Conservation (phyloP, 2,113 vertebrate species). For the Trinectes maculatus region DNA sequence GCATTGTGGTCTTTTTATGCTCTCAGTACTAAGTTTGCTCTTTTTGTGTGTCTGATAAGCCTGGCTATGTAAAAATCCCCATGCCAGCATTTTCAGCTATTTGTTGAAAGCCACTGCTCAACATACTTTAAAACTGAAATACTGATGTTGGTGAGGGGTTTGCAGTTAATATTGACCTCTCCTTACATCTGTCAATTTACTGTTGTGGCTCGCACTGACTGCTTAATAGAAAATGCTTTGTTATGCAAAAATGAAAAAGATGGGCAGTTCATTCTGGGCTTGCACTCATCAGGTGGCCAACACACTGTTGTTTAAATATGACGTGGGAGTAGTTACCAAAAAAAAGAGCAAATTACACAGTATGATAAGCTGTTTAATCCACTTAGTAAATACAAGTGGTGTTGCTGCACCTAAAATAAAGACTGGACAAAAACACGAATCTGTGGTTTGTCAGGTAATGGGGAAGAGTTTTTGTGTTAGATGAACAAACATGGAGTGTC, state of each 20-base stretch:
- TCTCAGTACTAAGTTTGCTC: constrained; percentile 29
- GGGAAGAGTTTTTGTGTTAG: constrained; percentile 2
- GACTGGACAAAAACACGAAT: not conserved
- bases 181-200: no score
- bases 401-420: not conserved
- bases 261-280: no score
- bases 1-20: constrained; percentile 42
- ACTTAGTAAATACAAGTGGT: not conserved
- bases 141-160: constrained; percentile 9
- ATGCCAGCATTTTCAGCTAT: constrained; percentile 32
- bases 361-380: not conserved
- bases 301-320: no score
- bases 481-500: constrained; percentile 33
- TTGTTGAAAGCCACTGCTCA: constrained; percentile 28
- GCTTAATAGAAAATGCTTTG: no score
- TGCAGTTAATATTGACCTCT: no score
- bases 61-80: constrained; percentile 32
- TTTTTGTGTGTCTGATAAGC: constrained; percentile 54
- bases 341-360: no score
- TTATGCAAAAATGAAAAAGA: no score
- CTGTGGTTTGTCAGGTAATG: not conserved
- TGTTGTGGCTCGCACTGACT: no score
- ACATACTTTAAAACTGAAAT: not conserved
- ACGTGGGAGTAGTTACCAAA: no score
- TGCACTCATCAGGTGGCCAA: no score